Conservation (phyloP, 2,888 invertebrate genomes). For the Lasioglossum malachurum region DNA sequence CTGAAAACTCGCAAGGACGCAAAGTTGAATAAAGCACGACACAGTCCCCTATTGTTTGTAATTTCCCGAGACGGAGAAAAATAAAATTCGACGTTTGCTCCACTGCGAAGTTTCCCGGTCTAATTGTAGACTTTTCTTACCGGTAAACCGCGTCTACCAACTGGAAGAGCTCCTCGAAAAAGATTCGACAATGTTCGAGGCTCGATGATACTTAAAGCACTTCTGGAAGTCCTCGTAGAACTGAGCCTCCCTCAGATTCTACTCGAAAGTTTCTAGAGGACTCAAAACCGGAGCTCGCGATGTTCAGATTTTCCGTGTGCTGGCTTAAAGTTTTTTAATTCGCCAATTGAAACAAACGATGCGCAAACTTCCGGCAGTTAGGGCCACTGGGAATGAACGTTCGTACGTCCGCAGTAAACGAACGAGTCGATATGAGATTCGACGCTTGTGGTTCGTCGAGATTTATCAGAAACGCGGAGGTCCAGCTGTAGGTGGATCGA, state of each 20-base stretch:
- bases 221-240: not conserved
- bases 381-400: not conserved
- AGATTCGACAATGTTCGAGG: slow-evolving; percentile 2
- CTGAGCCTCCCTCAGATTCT: not conserved
- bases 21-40: not conserved
- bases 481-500: slow-evolving; percentile 44
- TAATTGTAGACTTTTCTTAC: not conserved
- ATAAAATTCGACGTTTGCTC: not conserved
- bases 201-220: not conserved
- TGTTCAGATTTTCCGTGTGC: not conserved
- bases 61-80: not conserved
- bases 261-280: not conserved
- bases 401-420: not conserved
- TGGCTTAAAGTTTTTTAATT: not conserved
- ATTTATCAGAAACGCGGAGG: slow-evolving; percentile 43
- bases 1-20: not conserved
- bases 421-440: slow-evolving; percentile 43
- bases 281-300: not conserved
- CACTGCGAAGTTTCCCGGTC: not conserved
- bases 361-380: not conserved
- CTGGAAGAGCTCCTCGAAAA: not conserved
- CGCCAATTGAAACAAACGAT: not conserved
- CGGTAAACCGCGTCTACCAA: not conserved
- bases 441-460: slow-evolving; percentile 27
- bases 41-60: not conserved